Conservation (phyloP, 2,888 invertebrate species). For the Limnephilus marmoratus region DNA sequence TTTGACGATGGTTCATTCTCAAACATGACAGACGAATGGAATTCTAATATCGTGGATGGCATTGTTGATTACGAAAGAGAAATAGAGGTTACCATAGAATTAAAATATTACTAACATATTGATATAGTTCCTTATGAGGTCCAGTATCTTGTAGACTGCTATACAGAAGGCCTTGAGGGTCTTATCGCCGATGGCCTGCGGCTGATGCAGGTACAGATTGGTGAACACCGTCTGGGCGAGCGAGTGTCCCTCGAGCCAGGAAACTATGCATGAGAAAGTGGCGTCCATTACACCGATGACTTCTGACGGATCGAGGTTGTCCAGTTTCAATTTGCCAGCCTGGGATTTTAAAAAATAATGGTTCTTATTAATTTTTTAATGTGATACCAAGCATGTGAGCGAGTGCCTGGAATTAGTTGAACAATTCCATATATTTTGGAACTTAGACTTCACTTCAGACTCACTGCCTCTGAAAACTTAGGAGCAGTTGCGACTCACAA, state of each 20-base stretch:
- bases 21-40: neutral
- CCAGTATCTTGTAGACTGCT: constrained; percentile 91
- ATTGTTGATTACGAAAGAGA: neutral
- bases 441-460: no score
- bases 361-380: neutral
- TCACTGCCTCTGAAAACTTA: no score
- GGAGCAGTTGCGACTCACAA: no score
- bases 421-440: neutral
- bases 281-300: constrained; percentile 96
- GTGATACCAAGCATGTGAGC: constrained; percentile 17
- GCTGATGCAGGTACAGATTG: constrained; percentile 95
- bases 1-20: neutral
- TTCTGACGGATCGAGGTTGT: constrained; percentile 86
- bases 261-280: constrained; percentile 94
- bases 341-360: constrained; percentile 70
- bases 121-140: constrained; percentile 92
- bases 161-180: constrained; percentile 91
- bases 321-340: constrained; percentile 87
- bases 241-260: constrained; percentile 98
- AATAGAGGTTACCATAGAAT: neutral
- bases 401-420: neutral
- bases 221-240: constrained; percentile 98
- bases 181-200: constrained; percentile 89
- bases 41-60: neutral
- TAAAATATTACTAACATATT: constrained; percentile 80